Conservation (phyloP, 2,113 vertebrate genomes). For the Apistogramma diplotaenia region DNA sequence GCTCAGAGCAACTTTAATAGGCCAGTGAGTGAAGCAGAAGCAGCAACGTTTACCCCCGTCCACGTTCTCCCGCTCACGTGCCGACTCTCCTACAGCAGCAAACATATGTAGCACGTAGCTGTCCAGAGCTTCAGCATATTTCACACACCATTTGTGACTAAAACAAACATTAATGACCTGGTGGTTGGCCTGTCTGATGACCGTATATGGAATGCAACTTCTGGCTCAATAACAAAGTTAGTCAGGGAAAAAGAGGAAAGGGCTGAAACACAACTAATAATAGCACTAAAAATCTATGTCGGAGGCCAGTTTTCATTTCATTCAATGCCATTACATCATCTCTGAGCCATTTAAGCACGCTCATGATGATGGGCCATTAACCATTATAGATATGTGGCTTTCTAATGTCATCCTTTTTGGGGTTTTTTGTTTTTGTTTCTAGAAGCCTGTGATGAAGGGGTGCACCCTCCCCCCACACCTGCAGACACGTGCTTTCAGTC, state of each 20-base stretch:
- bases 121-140: constrained; percentile 27
- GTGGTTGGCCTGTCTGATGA: constrained; percentile 11
- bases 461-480: background rate
- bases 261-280: constrained; percentile 34
- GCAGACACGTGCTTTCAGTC: constrained; percentile 13
- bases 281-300: constrained; percentile 38
- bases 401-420: background rate
- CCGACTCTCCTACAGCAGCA: background rate
- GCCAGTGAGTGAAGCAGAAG: constrained; percentile 26
- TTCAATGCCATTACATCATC: constrained; percentile 30
- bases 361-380: background rate
- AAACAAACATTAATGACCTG: constrained; percentile 35
- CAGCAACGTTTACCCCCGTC: constrained; percentile 7
- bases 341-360: background rate
- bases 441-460: background rate
- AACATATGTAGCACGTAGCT: constrained; percentile 4
- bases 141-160: constrained; percentile 53
- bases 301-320: constrained; percentile 14
- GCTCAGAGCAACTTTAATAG: constrained; percentile 19
- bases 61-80: background rate
- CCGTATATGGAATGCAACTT: constrained; percentile 46
- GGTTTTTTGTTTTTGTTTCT: background rate
- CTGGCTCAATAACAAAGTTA: constrained; percentile 36
- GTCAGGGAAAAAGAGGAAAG: constrained; percentile 9
- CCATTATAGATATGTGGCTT: background rate